phyloP scores from a whole-genome alignment of 2,797 vertebrate genomes.

The Acrocephalus scirpaceus region DNA sequence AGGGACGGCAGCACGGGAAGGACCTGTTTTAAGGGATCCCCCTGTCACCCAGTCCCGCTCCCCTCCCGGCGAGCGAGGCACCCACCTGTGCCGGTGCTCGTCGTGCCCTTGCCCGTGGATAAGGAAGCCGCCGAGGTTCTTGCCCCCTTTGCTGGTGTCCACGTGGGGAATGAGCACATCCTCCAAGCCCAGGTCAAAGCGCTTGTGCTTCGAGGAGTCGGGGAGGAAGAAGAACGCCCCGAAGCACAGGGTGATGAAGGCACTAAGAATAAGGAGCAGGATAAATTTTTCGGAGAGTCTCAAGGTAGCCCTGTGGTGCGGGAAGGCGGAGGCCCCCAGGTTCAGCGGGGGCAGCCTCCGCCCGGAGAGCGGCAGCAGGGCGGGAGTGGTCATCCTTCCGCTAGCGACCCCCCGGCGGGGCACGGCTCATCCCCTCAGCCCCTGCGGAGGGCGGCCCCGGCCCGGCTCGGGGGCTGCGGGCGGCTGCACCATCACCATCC shows the following conservation, averaged over 20 bases:
- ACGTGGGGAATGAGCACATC: slow-evolving; percentile 97
- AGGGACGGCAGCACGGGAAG: background rate
- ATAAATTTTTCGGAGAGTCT: slow-evolving; percentile 99
- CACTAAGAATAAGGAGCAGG: slow-evolving; percentile 98
- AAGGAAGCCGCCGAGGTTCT: slow-evolving; percentile 84
- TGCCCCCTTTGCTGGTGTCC: slow-evolving; percentile 88
- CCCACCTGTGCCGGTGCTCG: slow-evolving; percentile 92
- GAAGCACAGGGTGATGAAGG: slow-evolving; percentile 98
- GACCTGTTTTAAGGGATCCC: background rate
- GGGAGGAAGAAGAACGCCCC: slow-evolving; percentile 99
- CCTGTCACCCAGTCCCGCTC: background rate
- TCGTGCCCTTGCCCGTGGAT: slow-evolving; percentile 94
- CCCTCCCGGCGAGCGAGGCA: background rate
- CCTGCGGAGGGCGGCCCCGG: background rate
- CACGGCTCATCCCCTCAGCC: slow-evolving; percentile 16
- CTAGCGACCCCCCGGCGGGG: background rate
- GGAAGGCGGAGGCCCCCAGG: slow-evolving; percentile 90
- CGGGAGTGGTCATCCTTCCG: slow-evolving; percentile 89
- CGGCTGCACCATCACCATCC: slow-evolving; percentile 36
- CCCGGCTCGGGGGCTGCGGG: background rate
- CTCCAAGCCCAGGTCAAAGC: slow-evolving; percentile 96
- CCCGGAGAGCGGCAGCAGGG: slow-evolving; percentile 93
- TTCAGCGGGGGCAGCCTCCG: slow-evolving; percentile 92
- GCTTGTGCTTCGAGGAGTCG: slow-evolving; percentile 98
- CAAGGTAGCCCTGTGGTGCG: slow-evolving; percentile 94